These are phyloP conservation scores for Haliclona indistincta DNA, from an alignment of 37 sponge, comb jelly and placozoan species.

Conservation along the genomic window DNA sequence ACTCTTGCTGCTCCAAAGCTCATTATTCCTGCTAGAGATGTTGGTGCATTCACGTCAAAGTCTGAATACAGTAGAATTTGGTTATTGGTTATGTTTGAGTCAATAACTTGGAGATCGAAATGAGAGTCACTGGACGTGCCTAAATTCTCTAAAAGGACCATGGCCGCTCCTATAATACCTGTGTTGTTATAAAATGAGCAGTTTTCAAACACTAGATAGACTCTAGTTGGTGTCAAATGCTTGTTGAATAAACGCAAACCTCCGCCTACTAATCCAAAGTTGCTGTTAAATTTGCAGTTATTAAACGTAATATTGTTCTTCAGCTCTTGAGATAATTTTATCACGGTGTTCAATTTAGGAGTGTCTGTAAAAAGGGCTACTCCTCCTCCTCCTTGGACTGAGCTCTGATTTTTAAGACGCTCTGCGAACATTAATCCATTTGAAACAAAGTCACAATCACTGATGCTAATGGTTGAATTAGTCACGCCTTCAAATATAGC, in stretches of 20 bases:
- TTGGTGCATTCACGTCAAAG: neutral
- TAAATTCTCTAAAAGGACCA: conserved; percentile 7
- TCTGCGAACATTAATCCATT: conserved; percentile 1
- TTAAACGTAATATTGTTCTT: neutral
- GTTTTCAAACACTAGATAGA: neutral
- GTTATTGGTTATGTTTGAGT: neutral
- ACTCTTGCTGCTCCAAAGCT: neutral
- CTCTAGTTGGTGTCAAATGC: neutral
- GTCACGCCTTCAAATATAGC: conserved; percentile 13
- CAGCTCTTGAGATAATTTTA: neutral
- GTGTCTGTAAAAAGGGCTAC: neutral
- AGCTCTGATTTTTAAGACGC: no score
- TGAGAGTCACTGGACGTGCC: neutral
- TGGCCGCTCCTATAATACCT: conserved; percentile 19
- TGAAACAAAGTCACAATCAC: conserved; percentile 22
- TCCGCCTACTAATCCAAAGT: conserved; percentile 2
- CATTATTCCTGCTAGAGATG: conserved; percentile 1
- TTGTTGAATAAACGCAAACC: conserved; percentile 5
- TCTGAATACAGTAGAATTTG: conserved; percentile 3
- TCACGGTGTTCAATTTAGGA: neutral
- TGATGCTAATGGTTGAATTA: conserved; percentile 20
- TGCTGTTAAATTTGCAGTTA: neutral
- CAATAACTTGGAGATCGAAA: conserved; percentile 1
- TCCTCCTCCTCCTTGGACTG: neutral
- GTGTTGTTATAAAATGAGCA: conserved; percentile 25